Conservation (phyloP, 1,140 invertebrate species). For the Phortica variegata region DNA sequence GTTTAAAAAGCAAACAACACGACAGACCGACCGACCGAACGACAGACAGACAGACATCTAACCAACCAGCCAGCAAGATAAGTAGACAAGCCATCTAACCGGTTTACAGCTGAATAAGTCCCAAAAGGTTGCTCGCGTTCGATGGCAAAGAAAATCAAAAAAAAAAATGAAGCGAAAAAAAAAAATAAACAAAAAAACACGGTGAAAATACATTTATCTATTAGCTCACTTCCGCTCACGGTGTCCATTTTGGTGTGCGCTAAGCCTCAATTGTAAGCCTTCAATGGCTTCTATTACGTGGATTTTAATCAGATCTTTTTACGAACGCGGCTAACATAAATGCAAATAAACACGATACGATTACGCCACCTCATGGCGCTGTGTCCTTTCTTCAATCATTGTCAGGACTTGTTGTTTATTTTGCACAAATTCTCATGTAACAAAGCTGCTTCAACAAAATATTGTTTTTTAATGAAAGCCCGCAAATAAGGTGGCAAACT, state of each 20-base stretch:
- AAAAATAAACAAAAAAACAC: too few species aligned
- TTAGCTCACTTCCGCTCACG: neutral
- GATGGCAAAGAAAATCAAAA: too few species aligned
- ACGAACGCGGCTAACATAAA: conserved; percentile 49
- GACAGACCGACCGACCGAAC: conserved; percentile 6
- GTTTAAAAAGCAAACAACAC: conserved; percentile 52
- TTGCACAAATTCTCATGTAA: conserved; percentile 9
- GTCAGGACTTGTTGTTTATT: neutral
- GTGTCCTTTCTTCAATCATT: neutral
- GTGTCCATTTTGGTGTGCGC: too few species aligned
- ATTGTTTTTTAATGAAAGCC: conserved; percentile 34
- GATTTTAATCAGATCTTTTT: conserved; percentile 53
- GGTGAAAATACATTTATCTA: too few species aligned
- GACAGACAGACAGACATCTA: neutral
- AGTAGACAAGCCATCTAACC: too few species aligned
- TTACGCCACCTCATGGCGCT: conserved; percentile 20
- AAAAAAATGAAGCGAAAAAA: conserved; percentile 1
- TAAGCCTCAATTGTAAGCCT: conserved; percentile 10
- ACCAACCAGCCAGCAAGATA: neutral
- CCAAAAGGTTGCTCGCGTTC: too few species aligned
- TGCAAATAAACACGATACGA: conserved; percentile 51
- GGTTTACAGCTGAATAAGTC: too few species aligned
- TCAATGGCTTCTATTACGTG: conserved; percentile 49
- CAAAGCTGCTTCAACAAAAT: too few species aligned
- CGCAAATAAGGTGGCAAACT: conserved; percentile 6